phyloP scores from a whole-genome alignment of 2,888 invertebrate species.

The Metallyticus violacea region DNA sequence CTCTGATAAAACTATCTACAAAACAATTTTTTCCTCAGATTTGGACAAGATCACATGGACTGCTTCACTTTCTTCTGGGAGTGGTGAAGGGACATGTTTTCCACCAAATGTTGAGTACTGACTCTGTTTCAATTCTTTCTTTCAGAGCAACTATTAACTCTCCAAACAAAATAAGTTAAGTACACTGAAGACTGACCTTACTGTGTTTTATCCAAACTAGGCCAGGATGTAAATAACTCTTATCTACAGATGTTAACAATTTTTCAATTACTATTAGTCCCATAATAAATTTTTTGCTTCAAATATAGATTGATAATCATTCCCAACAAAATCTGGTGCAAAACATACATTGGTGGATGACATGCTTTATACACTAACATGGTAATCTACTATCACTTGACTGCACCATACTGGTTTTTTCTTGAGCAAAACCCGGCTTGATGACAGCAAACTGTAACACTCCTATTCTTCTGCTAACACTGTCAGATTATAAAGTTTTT shows the following conservation, averaged over 20 bases:
- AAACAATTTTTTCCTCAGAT: background rate
- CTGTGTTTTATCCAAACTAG: background rate
- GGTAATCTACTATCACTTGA: constrained; percentile 12
- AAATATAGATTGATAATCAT: background rate
- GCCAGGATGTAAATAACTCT: background rate
- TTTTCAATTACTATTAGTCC: background rate
- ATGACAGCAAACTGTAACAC: constrained; percentile 2
- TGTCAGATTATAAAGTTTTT: background rate
- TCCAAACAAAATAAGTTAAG: constrained; percentile 1
- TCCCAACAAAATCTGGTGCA: background rate
- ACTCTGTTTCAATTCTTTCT: background rate
- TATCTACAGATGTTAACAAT: background rate
- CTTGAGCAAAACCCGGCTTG: constrained; percentile 13
- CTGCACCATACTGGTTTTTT: constrained; percentile 7
- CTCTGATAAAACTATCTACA: constrained; percentile 18
- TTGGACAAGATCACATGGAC: constrained; percentile 23
- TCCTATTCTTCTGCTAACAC: background rate
- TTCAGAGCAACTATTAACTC: background rate
- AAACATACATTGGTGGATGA: constrained; percentile 10
- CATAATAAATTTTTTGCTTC: background rate
- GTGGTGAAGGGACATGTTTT: background rate
- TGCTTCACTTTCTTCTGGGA: constrained; percentile 18
- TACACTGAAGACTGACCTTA: background rate
- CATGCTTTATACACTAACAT: background rate
- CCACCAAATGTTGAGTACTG: background rate